Evolutionary conservation across 2,113 vertebrate species (phyloP).

Genomic region (Ranitomeya imitator): DNA sequence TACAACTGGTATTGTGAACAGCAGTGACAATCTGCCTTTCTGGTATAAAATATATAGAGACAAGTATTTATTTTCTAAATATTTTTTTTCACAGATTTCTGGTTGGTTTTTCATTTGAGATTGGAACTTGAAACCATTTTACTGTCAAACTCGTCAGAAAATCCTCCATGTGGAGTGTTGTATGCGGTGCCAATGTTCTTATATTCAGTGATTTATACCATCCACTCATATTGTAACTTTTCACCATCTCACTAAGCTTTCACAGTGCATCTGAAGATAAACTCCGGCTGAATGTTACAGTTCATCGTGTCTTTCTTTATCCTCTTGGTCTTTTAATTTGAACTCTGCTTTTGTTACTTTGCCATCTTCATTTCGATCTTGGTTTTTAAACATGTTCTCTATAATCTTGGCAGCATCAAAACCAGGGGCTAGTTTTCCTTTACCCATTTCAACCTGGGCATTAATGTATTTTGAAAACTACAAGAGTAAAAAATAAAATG

Average conservation of each 20-base stretch:
- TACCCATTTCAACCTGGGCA: constrained; percentile 85
- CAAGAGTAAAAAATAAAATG: background rate
- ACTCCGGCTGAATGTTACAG: constrained; percentile 72
- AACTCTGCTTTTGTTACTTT: constrained; percentile 91
- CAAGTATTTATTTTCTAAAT: background rate
- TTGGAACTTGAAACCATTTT: background rate
- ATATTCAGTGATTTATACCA: background rate
- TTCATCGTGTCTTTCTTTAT: constrained; percentile 82
- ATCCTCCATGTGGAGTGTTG: background rate
- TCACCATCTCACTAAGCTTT: constrained; percentile 36
- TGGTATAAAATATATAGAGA: background rate
- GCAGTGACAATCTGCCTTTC: background rate
- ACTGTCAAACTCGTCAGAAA: background rate
- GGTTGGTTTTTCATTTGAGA: background rate
- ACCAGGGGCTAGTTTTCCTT: constrained; percentile 92
- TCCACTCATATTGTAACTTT: background rate
- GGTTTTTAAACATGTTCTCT: constrained; percentile 96
- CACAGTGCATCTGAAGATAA: background rate
- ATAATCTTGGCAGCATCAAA: constrained; percentile 89
- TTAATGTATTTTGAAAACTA: constrained; percentile 94
- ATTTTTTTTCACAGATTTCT: background rate
- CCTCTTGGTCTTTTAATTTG: constrained; percentile 92
- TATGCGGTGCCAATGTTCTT: background rate
- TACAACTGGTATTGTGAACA: background rate
- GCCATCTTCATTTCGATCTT: constrained; percentile 91